These are phyloP conservation scores for Caenorhabditis tropicalis DNA, from an alignment of 1,140 invertebrate genomes.

Conservation along the genomic window DNA sequence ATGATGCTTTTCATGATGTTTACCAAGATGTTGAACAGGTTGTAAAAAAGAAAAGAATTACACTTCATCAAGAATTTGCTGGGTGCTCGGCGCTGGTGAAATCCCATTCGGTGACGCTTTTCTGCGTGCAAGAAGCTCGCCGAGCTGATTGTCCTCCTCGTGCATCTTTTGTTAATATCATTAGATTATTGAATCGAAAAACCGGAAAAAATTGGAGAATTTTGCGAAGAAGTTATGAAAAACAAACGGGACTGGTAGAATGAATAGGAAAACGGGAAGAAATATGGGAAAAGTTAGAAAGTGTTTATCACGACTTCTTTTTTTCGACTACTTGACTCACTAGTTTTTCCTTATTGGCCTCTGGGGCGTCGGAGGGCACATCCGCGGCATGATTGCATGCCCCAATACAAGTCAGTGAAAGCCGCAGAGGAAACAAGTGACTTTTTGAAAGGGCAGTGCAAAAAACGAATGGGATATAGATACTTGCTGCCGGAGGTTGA, in stretches of 20 bases:
- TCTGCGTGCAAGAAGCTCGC: constrained; percentile 3
- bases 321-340: constrained; percentile 2
- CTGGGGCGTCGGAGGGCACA: constrained; percentile 20
- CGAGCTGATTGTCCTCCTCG: constrained; percentile 31
- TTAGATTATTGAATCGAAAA: background rate
- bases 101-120: constrained; percentile 36
- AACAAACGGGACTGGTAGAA: background rate
- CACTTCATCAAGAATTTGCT: constrained; percentile 38
- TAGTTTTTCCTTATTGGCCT: constrained; percentile 33
- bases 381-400: constrained; percentile 21
- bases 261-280: background rate
- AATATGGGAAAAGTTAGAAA: background rate
- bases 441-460: constrained; percentile 9
- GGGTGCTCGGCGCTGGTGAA: background rate
- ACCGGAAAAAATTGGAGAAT: background rate
- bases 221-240: background rate
- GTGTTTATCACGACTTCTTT: background rate
- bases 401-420: background rate
- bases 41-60: constrained; percentile 22
- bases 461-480: constrained; percentile 15
- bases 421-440: background rate
- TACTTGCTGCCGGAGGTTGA: background rate
- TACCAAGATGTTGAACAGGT: background rate
- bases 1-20: background rate
- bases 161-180: background rate